phyloP scores from a whole-genome alignment of 2,888 invertebrate species.

The Hypselothyrea guttata region DNA sequence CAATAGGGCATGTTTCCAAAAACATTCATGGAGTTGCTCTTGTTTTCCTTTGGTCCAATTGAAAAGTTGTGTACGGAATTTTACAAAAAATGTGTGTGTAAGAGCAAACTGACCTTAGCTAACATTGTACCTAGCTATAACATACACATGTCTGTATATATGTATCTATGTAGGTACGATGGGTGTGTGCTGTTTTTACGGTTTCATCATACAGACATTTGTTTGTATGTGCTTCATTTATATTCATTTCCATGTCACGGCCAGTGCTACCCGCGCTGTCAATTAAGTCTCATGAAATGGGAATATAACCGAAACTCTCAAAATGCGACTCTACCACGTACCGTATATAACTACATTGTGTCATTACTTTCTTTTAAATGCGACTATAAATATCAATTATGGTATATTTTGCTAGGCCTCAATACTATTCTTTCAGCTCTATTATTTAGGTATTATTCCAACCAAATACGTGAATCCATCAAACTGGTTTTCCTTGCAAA shows the following conservation, averaged over 20 bases:
- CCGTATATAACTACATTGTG: no score
- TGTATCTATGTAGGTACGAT: not conserved
- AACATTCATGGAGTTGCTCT: conserved; percentile 5
- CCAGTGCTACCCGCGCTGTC: conserved; percentile 42
- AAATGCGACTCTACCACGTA: not conserved
- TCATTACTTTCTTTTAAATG: no score
- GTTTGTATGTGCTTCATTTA: conserved; percentile 43
- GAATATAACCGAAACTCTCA: conserved; percentile 14
- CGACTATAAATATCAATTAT: no score
- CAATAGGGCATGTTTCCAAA: not conserved
- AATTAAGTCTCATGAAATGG: conserved; percentile 29
- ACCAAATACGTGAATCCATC: no score
- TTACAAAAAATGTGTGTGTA: conserved; percentile 12
- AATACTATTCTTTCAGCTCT: no score
- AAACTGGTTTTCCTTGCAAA: no score
- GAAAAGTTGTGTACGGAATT: conserved; percentile 24
- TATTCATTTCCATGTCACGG: conserved; percentile 60
- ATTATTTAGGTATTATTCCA: no score
- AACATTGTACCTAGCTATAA: conserved; percentile 17
- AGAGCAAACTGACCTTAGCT: conserved; percentile 51
- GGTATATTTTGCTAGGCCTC: no score
- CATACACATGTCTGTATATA: no score
- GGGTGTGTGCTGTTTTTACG: conserved; percentile 3
- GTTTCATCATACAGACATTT: not conserved
- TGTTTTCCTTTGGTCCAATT: conserved; percentile 16